Evolutionary conservation across 2,113 vertebrate genomes (phyloP), one percentile per base, ranked within the genome.

Genomic region (Pampusana beccarii): DNA sequence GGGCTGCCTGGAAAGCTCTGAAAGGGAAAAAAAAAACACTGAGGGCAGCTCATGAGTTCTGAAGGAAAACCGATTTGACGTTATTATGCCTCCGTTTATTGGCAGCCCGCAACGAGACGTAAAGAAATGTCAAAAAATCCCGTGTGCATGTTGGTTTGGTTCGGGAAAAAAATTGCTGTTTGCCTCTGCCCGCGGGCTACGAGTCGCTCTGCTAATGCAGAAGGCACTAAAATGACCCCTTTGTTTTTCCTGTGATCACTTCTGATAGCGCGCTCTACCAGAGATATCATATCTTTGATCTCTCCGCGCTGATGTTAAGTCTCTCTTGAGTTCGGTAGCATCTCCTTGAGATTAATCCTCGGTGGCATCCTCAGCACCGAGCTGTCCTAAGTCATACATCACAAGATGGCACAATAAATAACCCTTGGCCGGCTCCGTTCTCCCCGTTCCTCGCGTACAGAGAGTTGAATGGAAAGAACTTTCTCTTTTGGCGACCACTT

Each of bases 381-480:
- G 90, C 98, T 99, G 99, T 99, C 98, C 98, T 98, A 98, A 98
- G 98, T 97, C 97, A 98, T 99, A 98, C 97, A 98, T 99, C 98
- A 99, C 94, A 34, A 95, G 91, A 95, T 97, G 91, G 94, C 94
- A 85, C 93, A 58, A 75, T 90, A 88, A 96, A 96, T 93, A 96
- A 92, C 66, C 95, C 95, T 62, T 58, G 56, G 33, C 85, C 53
- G 20, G 80, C 86, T 86, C 74, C 8, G 13, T 69, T 84, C 65
- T n/a, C 14, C 82, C 57, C 1, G 0, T 65, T 73, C 21, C 3
- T 19, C 46, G 36, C 0, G 67, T 2, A 16, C 73, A 3, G 71
- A 8, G 56, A 65, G 80, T 28, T 80, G 44, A 46, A 18, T 46
- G 44, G 18, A 46, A 46, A 46, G 44, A 46, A 46, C 44, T 46